These are phyloP conservation scores for Plodia interpunctella DNA, from an alignment of 1,140 invertebrate species.

Conservation along the genomic window DNA sequence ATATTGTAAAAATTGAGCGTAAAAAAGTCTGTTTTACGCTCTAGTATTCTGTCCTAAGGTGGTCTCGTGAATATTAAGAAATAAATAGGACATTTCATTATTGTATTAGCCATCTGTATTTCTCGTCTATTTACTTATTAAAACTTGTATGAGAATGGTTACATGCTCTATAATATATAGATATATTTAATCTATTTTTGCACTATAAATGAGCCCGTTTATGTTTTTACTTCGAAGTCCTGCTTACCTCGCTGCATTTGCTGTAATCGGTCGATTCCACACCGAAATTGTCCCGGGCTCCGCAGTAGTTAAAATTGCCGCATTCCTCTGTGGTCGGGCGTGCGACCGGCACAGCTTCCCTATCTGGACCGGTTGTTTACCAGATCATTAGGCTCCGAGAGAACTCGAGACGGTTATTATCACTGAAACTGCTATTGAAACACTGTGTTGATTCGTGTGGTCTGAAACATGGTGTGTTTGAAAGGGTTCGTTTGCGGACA, in stretches of 20 bases:
- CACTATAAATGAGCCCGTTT: no score
- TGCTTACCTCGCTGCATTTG: slow-evolving; percentile 43
- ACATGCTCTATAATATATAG: no score
- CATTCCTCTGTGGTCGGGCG: slow-evolving; percentile 69
- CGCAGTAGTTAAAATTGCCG: slow-evolving; percentile 75
- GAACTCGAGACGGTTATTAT: slow-evolving; percentile 38
- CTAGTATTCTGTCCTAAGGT: no score
- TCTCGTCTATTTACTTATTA: no score
- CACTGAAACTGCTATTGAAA: slow-evolving; percentile 62
- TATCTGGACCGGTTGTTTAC: slow-evolving; percentile 68
- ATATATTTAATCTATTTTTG: no score
- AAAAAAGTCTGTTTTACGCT: no score
- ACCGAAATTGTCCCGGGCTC: slow-evolving; percentile 60
- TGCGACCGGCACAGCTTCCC: slow-evolving; percentile 67
- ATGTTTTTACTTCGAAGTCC: background rate
- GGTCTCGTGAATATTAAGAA: no score
- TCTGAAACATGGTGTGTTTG: slow-evolving; percentile 44
- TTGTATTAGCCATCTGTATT: no score
- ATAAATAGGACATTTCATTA: no score
- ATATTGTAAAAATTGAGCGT: no score
- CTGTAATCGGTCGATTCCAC: slow-evolving; percentile 47
- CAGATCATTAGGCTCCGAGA: slow-evolving; percentile 26
- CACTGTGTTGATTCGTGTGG: slow-evolving; percentile 32
- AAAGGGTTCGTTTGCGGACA: slow-evolving; percentile 40
- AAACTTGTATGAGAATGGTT: no score